Evolutionary conservation across 2,113 vertebrate species (phyloP).

Genomic region (Toxostoma redivivum): DNA sequence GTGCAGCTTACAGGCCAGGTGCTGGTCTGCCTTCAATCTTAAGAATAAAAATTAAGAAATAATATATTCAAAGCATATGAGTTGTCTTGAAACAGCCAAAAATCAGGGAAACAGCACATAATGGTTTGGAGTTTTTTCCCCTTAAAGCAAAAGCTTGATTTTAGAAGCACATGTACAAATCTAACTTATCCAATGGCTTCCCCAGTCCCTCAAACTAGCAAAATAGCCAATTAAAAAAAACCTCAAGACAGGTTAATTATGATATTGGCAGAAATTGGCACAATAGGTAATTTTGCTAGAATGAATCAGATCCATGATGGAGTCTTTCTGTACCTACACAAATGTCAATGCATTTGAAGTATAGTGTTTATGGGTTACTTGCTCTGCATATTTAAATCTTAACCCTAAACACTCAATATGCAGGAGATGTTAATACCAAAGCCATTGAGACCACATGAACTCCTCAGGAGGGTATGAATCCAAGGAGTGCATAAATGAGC

Average conservation of each 20-base stretch:
- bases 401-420: background rate
- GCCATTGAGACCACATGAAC: background rate
- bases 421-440: background rate
- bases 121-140: background rate
- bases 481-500: background rate
- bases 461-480: background rate
- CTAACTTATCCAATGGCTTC: background rate
- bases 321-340: background rate
- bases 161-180: background rate
- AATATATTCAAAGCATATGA: background rate
- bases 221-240: background rate
- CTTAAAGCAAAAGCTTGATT: background rate
- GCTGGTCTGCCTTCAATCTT: background rate
- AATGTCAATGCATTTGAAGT: background rate
- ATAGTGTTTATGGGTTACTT: background rate
- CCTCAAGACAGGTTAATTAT: background rate
- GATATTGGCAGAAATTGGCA: background rate
- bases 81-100: background rate
- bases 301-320: background rate
- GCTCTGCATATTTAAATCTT: background rate
- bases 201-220: background rate
- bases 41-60: background rate
- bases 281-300: background rate
- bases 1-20: background rate
- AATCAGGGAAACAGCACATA: background rate